These are phyloP conservation scores for Ophonus ardosiacus DNA, from an alignment of 2,888 invertebrate genomes.

Conservation along the genomic window DNA sequence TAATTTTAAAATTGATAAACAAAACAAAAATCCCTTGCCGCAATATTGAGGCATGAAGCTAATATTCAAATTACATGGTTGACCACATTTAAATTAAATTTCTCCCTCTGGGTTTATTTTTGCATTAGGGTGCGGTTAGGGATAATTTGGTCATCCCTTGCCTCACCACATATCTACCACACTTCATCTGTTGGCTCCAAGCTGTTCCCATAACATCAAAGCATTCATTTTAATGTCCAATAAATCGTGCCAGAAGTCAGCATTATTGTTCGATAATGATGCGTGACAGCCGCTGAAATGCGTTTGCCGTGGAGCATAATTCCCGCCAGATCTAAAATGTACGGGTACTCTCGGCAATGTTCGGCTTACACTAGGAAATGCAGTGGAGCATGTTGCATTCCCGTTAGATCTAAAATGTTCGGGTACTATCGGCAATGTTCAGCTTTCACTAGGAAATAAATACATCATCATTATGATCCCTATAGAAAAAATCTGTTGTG, in stretches of 20 bases:
- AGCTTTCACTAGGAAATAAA: no score
- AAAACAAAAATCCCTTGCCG: no score
- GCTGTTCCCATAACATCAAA: slow-evolving; percentile 57
- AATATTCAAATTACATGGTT: background rate
- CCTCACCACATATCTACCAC: slow-evolving; percentile 46
- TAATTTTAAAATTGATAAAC: no score
- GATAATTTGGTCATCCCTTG: slow-evolving; percentile 52
- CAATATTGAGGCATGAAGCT: background rate
- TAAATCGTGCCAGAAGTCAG: slow-evolving; percentile 53
- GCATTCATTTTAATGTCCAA: slow-evolving; percentile 53
- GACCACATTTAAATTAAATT: background rate
- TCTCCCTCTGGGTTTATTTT: background rate
- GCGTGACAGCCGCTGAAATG: background rate
- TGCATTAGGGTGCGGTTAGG: slow-evolving; percentile 33
- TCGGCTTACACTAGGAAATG: no score
- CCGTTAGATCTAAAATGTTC: no score
- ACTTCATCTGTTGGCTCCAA: slow-evolving; percentile 39
- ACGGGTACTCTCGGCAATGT: no score
- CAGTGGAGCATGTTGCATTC: no score
- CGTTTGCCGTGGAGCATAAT: background rate
- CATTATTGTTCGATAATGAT: slow-evolving; percentile 49
- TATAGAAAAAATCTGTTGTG: no score
- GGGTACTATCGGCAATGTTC: no score
- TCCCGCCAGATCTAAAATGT: no score
- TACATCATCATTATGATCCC: no score